Evolutionary conservation across 2,888 invertebrate genomes (phyloP), one percentile per base, ranked within the genome.

Genomic region (Blastobasis adustella): DNA sequence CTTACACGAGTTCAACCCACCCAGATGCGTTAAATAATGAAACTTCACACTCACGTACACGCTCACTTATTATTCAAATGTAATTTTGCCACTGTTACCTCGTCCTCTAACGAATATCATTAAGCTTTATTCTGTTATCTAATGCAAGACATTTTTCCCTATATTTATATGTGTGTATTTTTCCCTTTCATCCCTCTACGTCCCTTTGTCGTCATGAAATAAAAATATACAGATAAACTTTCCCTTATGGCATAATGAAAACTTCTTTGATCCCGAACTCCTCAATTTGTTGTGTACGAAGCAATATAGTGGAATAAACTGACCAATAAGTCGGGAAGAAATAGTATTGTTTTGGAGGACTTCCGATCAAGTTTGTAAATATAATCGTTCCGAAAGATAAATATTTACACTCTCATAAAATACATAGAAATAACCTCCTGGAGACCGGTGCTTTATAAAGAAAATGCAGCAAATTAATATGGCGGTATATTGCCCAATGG

Each of bases 181-280:
- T 47, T 46, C 37, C 41, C 40, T 53, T 52, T 40, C 36, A 45
- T 49, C 45, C 40, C 42, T 46, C 54, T 42, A 49, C 46, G 54
- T 50, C 52, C 54, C 48, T 57, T 58, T 56, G 59, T 60, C 56
- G 54, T 57, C 49, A 54, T 49, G 50, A 58, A 52, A 56, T 56
- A 53, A 56, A 62, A 62, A 60, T 59, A 59, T 58, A 57, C 54
- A 56, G 56, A 56, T 37, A 51, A 63, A 61, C 57, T 61, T 63
- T 61, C 54, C 52, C 52, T 52, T 58, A 53, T 49, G 44, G 51
- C 48, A 55, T 58, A 58, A 58, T 60, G 56, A 57, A 58, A 62
- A 61, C 56, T 54, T 60, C 54, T 58, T 55, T 56, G 57, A 57
- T 56, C 52, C 46, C 52, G 51, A 63, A 57, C 61, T 63, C 54